phyloP scores from a whole-genome alignment of 1,140 invertebrate genomes.

The Formica exsecta region DNA sequence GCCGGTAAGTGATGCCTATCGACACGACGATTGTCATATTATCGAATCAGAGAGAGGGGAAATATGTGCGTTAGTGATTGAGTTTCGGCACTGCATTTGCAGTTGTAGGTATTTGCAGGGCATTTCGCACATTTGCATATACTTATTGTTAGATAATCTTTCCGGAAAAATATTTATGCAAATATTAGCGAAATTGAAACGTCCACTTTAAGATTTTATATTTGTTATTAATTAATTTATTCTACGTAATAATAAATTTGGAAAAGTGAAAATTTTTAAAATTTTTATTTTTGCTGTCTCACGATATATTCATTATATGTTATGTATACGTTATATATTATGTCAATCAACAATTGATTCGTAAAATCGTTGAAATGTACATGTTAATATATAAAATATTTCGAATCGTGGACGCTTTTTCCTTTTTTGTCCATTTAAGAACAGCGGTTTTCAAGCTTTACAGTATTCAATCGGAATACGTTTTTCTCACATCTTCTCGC shows the following conservation, averaged over 20 bases:
- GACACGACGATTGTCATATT: slow-evolving; percentile 61
- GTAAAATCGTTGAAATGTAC: slow-evolving; percentile 22
- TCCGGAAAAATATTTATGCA: neutral
- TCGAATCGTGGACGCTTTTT: neutral
- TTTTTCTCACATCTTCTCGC: slow-evolving; percentile 43
- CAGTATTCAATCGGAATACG: slow-evolving; percentile 42
- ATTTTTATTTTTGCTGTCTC: neutral
- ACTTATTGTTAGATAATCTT: neutral
- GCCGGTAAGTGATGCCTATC: slow-evolving; percentile 88
- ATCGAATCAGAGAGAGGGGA: slow-evolving; percentile 55
- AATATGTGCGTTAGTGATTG: slow-evolving; percentile 20
- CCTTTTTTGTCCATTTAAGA: slow-evolving; percentile 46
- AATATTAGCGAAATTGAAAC: neutral
- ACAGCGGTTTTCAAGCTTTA: slow-evolving; percentile 18
- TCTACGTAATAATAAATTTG: neutral
- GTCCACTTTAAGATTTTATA: neutral
- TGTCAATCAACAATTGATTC: neutral
- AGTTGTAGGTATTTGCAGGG: neutral
- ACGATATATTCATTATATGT: neutral
- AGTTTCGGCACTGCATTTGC: neutral
- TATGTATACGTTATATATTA: neutral
- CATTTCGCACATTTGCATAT: too few species aligned
- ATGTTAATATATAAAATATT: slow-evolving; percentile 21
- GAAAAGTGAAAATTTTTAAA: neutral
- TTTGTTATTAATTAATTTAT: slow-evolving; percentile 7